Evolutionary conservation across 2,113 vertebrate species (phyloP).

Genomic region (Accipiter cooperii): DNA sequence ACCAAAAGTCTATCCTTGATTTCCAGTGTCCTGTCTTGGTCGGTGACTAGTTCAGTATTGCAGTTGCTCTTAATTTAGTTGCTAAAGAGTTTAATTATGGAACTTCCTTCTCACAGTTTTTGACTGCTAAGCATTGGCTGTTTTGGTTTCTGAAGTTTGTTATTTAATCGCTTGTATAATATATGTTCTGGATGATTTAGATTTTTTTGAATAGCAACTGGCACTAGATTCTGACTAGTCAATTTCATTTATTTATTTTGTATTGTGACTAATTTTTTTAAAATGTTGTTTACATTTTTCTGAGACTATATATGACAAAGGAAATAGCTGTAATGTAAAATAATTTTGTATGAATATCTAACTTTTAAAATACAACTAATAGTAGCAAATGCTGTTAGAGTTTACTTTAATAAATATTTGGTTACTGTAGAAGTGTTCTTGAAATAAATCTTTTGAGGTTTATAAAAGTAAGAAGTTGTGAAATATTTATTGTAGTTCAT

Average conservation of each 20-base stretch:
- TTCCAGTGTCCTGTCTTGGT: background rate
- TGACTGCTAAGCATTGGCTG: background rate
- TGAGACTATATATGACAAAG: background rate
- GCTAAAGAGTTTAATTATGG: background rate
- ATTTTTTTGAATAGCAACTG: background rate
- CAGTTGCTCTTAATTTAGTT: background rate
- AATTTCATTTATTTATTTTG: background rate
- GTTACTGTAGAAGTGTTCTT: background rate
- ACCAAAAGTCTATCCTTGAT: background rate
- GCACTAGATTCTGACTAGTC: background rate
- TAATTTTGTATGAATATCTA: background rate
- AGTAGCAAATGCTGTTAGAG: background rate
- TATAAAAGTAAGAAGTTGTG: background rate
- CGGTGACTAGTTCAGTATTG: background rate
- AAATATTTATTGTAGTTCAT: conserved; percentile 9
- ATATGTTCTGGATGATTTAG: background rate
- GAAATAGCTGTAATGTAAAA: background rate
- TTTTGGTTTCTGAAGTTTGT: background rate
- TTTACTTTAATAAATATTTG: background rate
- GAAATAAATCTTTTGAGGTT: background rate
- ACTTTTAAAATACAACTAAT: background rate
- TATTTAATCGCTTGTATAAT: background rate
- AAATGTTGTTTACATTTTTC: background rate
- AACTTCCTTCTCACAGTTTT: background rate
- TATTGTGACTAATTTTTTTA: background rate